Conservation (phyloP, 2,797 vertebrate genomes). For the Pitangus sulphuratus region DNA sequence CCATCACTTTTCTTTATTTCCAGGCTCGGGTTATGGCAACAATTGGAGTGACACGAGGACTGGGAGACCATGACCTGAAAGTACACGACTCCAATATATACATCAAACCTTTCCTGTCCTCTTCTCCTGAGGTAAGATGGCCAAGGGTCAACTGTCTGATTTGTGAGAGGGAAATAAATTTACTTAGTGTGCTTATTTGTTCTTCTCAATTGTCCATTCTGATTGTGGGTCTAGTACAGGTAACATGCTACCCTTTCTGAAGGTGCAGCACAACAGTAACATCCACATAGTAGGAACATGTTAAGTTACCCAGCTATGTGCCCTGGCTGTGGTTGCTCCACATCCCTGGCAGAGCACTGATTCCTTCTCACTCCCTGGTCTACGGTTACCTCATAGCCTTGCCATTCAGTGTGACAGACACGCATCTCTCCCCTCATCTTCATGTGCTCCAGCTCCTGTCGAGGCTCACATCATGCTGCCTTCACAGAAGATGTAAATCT, state of each 20-base stretch:
- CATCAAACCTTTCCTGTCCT: constrained; percentile 97
- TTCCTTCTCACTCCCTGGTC: neutral
- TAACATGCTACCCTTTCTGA: neutral
- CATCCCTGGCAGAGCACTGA: neutral
- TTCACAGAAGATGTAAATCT: neutral
- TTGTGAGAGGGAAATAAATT: neutral
- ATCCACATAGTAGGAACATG: neutral
- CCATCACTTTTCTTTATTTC: constrained; percentile 11
- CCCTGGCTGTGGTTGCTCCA: neutral
- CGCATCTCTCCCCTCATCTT: neutral
- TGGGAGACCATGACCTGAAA: constrained; percentile 95
- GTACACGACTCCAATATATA: constrained; percentile 97
- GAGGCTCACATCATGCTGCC: neutral
- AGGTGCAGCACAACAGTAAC: neutral
- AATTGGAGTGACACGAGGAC: constrained; percentile 95
- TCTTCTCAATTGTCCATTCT: neutral
- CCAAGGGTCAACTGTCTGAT: neutral
- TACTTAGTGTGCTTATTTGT: neutral
- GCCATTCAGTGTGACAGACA: neutral
- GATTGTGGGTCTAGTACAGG: neutral
- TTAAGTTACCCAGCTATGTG: neutral
- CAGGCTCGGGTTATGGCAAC: constrained; percentile 97
- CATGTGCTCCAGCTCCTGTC: neutral
- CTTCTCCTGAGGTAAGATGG: constrained; percentile 90
- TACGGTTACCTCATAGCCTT: neutral